Evolutionary conservation across 2,797 vertebrate species (phyloP), one percentile per base, ranked within the genome.

Genomic region (Mionectes olivaceus): DNA sequence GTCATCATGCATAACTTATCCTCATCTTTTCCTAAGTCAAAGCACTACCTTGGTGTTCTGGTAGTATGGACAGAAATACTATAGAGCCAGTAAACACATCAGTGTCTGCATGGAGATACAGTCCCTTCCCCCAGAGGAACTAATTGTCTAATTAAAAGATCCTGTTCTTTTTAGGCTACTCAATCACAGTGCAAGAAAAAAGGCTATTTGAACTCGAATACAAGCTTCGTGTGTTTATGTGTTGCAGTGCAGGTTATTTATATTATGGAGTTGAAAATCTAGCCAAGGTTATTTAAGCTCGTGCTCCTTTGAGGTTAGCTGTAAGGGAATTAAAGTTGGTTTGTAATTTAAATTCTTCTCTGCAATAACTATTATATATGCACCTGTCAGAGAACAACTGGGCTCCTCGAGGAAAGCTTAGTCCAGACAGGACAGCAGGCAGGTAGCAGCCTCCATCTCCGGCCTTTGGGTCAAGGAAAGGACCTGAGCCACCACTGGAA

Each of bases 221-320:
- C 47, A 61, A 88, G 64, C n/a, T 83, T 32, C 17, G 16, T 30
- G 41, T 86, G 87, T 79, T 95, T 77, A 80, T 83, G 64, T 52
- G 57, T 53, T 83, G 65, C 79, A 61, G 23, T 71, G 76, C 76
- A 91, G 50, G 49, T 83, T 81, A 77, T 92, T 93, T 74, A 71
- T 76, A 52, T 78, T 35, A 76, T 41, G 47, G 69, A 88, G 83
- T 67, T 90, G 83, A 73, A 91, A 89, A 83, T 47, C 50, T n/a
- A 90, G 85, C 50, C 86, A 87, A 76, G 67, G 83, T 93, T 96
- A 87, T 85, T 88, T 78, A 86, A 94, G 74, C 65, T 87, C 10
- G 7, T 39, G 67, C 8, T 93, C 67, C 83, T 93, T 25, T 73
- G 88, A 88, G 88, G 53, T 91, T 75, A 86, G 57, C 69, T 93